Percentiles rank a stretch among this genome's conserved stretches.
phyloP scores from a whole-genome alignment of 2,113 vertebrate genomes.

The Dipodomys merriami region DNA sequence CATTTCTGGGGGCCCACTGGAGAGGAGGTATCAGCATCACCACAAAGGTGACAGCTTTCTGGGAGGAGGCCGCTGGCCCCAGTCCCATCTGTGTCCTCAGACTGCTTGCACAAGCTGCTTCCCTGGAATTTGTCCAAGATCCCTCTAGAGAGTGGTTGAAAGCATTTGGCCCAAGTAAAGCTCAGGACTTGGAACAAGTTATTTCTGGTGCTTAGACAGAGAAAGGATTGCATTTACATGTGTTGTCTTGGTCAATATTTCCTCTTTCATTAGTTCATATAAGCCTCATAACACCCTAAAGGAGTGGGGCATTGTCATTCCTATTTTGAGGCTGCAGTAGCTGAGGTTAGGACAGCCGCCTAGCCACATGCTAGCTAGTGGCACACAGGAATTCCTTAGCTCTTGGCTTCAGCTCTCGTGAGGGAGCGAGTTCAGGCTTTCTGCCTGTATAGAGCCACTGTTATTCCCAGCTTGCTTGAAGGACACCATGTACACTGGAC shows the following conservation, averaged over 20 bases:
- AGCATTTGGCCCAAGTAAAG: not conserved
- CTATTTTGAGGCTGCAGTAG: not conserved
- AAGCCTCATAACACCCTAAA: not conserved
- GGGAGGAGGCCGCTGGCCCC: not conserved
- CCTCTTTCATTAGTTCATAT: not conserved
- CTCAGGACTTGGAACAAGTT: not conserved
- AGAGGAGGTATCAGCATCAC: not conserved
- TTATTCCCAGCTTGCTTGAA: not conserved
- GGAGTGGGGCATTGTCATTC: not conserved
- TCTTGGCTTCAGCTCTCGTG: not conserved
- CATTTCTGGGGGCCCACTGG: too few species aligned
- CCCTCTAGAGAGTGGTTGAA: not conserved
- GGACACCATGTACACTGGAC: not conserved
- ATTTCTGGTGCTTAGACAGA: slow-evolving; percentile 9
- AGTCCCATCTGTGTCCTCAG: not conserved
- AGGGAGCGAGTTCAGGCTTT: not conserved
- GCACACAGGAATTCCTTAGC: not conserved
- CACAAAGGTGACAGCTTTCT: not conserved
- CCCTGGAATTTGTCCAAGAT: not conserved
- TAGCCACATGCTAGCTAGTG: not conserved
- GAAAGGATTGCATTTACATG: not conserved
- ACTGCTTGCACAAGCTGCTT: too few species aligned
- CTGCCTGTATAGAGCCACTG: accelerated
- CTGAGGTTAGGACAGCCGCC: not conserved
- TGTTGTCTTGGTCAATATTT: not conserved